Evolutionary conservation across 2,797 vertebrate species (phyloP), one percentile per base, ranked within the genome.

Genomic region (Meriones psammophilus): DNA sequence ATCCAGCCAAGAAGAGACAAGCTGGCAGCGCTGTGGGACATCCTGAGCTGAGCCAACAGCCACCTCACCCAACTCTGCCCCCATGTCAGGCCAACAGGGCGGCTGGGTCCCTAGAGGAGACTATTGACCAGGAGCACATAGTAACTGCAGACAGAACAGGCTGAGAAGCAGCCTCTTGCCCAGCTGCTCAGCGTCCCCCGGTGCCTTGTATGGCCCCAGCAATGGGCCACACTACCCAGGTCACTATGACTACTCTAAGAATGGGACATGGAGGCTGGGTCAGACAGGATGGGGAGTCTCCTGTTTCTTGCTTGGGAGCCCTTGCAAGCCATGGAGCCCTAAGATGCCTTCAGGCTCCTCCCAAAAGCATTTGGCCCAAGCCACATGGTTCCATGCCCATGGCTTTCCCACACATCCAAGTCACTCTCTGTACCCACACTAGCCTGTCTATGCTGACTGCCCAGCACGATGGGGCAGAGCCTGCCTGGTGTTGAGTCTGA

Each of bases 121-220:
- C 73, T 2, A 13, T 22, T 54, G 4, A 24, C 46, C 56, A 0
- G 1, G 50, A 50, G 62, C n/a, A 10, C 62, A 39, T 4, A 26
- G 36, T 8, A 26, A 85, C 10, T 1, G 36, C 0, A 0, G 42
- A 69, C 50, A 4, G 26, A 17, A 46, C 54, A 80, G 24, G 24
- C 39, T 5, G 6, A 71, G 58, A 28, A 68, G 46, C n/a, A 4
- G 76, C 22, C 30, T 36, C 66, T 39, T n/a, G 14, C 24, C 54
- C 9, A 10, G 28, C 15, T 5, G 14, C 4, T 26, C 71, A 56
- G 30, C 17, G 50, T 8, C 36, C 77, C 50, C 3, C 0, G 13
- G 80, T 0, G 39, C 58, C 42, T 1, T 0, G 50, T 26, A 10
- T 0, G 0, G 17, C 56, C 84, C 26, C 3, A 26, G 87, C 12